These are phyloP conservation scores for Okapia johnstoni DNA, from an alignment of 2,113 vertebrate genomes.

Conservation along the genomic window DNA sequence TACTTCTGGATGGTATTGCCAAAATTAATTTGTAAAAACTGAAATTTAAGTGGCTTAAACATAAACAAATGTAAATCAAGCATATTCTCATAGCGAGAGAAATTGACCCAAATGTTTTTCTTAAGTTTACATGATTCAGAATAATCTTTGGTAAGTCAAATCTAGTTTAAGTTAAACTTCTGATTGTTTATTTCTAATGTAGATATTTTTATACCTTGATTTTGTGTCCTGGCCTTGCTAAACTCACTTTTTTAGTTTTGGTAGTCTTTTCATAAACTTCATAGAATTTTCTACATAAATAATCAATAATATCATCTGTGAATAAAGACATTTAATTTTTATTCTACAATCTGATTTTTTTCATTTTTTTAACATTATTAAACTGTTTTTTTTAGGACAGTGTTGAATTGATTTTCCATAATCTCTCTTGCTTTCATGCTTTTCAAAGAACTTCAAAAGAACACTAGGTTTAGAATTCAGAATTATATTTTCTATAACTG, in stretches of 20 bases:
- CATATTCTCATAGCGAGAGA: background rate
- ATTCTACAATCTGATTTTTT: background rate
- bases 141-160: background rate
- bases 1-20: background rate
- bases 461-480: background rate
- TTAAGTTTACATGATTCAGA: background rate
- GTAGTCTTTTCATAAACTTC: background rate
- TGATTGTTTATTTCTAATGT: background rate
- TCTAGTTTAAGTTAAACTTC: background rate
- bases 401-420: background rate
- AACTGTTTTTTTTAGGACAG: background rate
- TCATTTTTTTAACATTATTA: background rate
- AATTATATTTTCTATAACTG: background rate
- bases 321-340: background rate
- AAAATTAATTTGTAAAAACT: background rate
- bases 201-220: background rate
- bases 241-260: background rate
- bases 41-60: background rate
- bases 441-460: background rate
- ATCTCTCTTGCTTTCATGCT: background rate
- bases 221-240: background rate
- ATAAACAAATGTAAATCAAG: background rate
- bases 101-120: background rate
- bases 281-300: background rate
- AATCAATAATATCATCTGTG: background rate